Evolutionary conservation across 2,888 invertebrate species (phyloP), one percentile per base, ranked within the genome.

Genomic region (Eledone cirrhosa): DNA sequence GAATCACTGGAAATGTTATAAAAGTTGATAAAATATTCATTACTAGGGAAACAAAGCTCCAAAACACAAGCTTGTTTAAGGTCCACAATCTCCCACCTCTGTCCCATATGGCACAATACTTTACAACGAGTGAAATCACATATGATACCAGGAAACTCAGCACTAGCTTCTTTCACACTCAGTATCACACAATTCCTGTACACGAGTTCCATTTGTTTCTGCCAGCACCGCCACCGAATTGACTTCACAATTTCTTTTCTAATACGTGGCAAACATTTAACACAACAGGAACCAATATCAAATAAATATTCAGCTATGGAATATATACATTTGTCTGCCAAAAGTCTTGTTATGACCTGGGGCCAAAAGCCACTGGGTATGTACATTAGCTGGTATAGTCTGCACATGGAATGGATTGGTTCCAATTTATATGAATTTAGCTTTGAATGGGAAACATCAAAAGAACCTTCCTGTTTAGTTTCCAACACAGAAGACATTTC

Each of bases 361-460:
- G 98, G 95, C 98, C 99, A 99, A 92, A 99, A 99, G 0, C 99
- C 99, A 83, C 96, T 95, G 0, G 99, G 99, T 89, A 99, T 97
- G 92, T 99, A 99, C 0, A 98, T 97, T 94, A 99, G 95, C 16
- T 91, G 86, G 84, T 92, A 92, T 47, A 92, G 86, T 14, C 92
- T 86, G 47, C 91, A 85, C 79, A 84, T 84, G 0, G 88, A 86
- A 80, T 87, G 86, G 24, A 84, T 85, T 1, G 86, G 84, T 80
- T 72, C 72, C n/a, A 48, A 75, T 31, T 53, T 29, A 47, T 48
- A 76, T 24, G 29, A 47, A 29, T 76, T 48, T 48, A 41, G 48
- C n/a, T 29, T 53, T 76, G 48, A 47, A n/a, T 41, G 48, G n/a
- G 31, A 41, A 27, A 48, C 47, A 22, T 48, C 53, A 29, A 29